Conservation (phyloP, 1,140 invertebrate species). For the Meloidogyne floridensis region DNA sequence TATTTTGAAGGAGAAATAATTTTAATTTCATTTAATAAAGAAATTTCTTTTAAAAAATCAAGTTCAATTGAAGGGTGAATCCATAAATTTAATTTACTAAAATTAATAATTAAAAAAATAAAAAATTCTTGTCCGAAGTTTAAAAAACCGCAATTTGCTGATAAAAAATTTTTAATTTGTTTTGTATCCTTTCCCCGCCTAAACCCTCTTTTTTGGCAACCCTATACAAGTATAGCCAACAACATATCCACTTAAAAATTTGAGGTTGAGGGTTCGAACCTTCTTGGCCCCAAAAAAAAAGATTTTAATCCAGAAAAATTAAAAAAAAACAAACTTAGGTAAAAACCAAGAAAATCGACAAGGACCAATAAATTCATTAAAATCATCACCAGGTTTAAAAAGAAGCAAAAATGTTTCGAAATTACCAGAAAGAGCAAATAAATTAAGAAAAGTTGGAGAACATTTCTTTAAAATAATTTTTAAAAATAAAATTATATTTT, state of each 20-base stretch:
- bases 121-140: too few species aligned
- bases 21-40: not conserved
- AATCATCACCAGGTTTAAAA: slow-evolving; percentile 32
- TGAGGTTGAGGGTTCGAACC: too few species aligned
- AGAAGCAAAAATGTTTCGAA: slow-evolving; percentile 24
- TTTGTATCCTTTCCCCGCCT: too few species aligned
- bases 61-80: slow-evolving; percentile 30
- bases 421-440: slow-evolving; percentile 27
- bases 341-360: slow-evolving; percentile 36
- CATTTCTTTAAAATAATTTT: slow-evolving; percentile 7
- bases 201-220: too few species aligned
- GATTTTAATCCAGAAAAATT: not conserved
- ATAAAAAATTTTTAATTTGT: too few species aligned
- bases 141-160: too few species aligned
- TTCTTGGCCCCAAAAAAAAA: too few species aligned
- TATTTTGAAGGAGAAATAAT: slow-evolving; percentile 17
- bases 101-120: not conserved
- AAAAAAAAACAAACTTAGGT: slow-evolving; percentile 24
- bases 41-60: slow-evolving; percentile 12
- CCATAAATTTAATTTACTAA: slow-evolving; percentile 30
- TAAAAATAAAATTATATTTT: not conserved
- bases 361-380: slow-evolving; percentile 38
- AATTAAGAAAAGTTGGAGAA: slow-evolving; percentile 29
- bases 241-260: too few species aligned
- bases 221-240: too few species aligned